phyloP scores from a whole-genome alignment of 2,113 vertebrate species.

The Prietella phreatophila region DNA sequence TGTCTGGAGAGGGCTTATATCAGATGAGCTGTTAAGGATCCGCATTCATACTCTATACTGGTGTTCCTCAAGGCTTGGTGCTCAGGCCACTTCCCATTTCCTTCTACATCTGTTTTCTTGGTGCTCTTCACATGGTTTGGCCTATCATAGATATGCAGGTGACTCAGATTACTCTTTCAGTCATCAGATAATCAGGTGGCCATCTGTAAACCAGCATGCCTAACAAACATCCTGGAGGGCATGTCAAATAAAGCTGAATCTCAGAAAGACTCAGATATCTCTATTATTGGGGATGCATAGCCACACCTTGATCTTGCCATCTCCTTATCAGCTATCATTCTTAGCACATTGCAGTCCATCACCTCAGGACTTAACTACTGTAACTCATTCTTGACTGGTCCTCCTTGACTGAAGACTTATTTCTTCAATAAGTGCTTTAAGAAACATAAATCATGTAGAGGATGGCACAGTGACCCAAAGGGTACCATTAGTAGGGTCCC shows the following conservation, averaged over 20 bases:
- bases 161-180: background rate
- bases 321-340: background rate
- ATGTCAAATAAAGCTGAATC: background rate
- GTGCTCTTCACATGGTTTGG: background rate
- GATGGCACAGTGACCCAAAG: background rate
- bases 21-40: background rate
- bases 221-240: background rate
- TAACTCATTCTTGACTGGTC: background rate
- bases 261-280: background rate
- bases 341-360: background rate
- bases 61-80: background rate
- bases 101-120: background rate
- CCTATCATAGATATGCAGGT: background rate
- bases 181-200: background rate
- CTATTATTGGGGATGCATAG: background rate
- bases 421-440: background rate
- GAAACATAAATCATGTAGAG: background rate
- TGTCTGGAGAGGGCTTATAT: background rate
- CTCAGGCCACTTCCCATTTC: background rate
- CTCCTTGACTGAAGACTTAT: background rate
- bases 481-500: background rate
- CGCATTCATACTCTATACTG: background rate
- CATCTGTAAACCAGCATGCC: background rate
- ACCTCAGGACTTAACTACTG: background rate
- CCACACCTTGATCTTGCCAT: background rate